phyloP scores from a whole-genome alignment of 2,888 invertebrate genomes.

The Ptilodon capucinus region DNA sequence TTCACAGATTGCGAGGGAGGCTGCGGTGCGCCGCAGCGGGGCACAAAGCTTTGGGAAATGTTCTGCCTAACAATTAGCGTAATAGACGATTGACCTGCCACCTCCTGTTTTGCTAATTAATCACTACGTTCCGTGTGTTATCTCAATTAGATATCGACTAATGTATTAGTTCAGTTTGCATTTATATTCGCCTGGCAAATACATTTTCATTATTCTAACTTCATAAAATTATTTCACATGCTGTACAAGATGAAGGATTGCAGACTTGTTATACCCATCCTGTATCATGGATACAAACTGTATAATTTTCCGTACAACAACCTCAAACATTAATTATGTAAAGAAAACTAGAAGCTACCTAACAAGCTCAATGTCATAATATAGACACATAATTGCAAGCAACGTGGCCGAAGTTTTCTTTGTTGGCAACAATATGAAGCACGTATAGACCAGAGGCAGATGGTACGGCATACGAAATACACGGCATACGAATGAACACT shows the following conservation, averaged over 20 bases:
- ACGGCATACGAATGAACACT: constrained; percentile 44
- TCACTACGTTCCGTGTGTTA: constrained; percentile 20
- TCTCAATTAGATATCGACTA: constrained; percentile 16
- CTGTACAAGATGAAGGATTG: too few species aligned
- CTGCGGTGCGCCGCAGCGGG: constrained; percentile 47
- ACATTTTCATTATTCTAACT: too few species aligned
- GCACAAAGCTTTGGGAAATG: constrained; percentile 54
- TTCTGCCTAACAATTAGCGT: constrained; percentile 56
- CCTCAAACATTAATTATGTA: constrained; percentile 12
- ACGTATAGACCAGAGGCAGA: constrained; percentile 37
- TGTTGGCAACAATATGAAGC: constrained; percentile 49
- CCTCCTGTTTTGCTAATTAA: constrained; percentile 28
- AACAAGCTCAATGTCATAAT: constrained; percentile 32
- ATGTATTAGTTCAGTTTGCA: too few species aligned
- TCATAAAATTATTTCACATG: too few species aligned
- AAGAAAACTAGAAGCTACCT: constrained; percentile 15
- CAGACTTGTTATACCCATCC: too few species aligned
- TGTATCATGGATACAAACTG: too few species aligned
- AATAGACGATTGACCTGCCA: constrained; percentile 53
- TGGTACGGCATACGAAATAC: constrained; percentile 29
- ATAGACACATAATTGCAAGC: constrained; percentile 40
- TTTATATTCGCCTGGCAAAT: too few species aligned
- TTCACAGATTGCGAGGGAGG: constrained; percentile 58
- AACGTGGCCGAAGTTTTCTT: constrained; percentile 39
- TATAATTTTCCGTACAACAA: not conserved